Evolutionary conservation across 2,888 invertebrate genomes (phyloP).

Genomic region (Heterodera filipjevi): DNA sequence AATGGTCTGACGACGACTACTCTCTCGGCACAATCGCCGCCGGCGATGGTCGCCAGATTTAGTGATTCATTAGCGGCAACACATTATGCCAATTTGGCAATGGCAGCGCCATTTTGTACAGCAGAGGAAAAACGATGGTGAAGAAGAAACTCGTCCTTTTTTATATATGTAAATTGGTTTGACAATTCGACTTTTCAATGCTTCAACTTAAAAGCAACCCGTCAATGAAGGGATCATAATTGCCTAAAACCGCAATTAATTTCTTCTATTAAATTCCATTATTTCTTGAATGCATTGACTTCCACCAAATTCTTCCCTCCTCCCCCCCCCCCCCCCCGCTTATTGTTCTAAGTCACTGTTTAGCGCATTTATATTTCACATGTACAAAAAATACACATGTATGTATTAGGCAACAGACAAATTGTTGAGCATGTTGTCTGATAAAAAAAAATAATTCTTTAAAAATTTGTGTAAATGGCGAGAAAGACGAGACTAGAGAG

Average conservation of each 20-base stretch:
- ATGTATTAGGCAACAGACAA: neutral
- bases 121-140: neutral
- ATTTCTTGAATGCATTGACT: too few species aligned
- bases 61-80: neutral
- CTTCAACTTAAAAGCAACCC: too few species aligned
- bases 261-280: too few species aligned
- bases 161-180: too few species aligned
- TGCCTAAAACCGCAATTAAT: too few species aligned
- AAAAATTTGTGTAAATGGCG: neutral
- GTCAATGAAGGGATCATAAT: too few species aligned
- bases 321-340: too few species aligned
- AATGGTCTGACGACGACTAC: neutral
- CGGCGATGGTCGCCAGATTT: neutral
- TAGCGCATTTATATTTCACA: neutral
- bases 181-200: too few species aligned
- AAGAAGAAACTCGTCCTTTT: neutral
- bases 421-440: neutral
- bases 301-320: too few species aligned
- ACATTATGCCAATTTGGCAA: neutral
- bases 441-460: neutral
- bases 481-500: neutral
- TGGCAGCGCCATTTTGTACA: neutral
- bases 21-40: neutral
- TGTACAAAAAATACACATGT: neutral
- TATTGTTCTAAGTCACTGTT: neutral